Percentiles rank a stretch among this genome's conserved stretches.
Conservation (phyloP, 2,113 vertebrate species). For the Hydropotes inermis region DNA sequence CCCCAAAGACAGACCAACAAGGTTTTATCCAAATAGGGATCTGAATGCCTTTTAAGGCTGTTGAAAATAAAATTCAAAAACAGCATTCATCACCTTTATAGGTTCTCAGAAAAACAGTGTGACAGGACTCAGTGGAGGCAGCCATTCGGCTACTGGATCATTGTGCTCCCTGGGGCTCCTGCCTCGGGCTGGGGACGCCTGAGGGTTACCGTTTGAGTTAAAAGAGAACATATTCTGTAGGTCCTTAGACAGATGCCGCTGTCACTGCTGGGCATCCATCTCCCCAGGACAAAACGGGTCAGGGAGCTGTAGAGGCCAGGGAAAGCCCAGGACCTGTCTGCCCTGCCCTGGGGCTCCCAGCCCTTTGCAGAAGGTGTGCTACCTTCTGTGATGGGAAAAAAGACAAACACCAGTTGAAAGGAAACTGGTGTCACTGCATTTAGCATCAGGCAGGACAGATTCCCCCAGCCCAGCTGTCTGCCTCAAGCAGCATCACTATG, state of each 20-base stretch:
- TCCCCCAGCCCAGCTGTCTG: too few relatives aligned
- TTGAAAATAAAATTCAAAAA: neutral
- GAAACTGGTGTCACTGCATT: rapidly evolving
- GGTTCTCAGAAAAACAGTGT: neutral
- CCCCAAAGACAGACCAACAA: neutral
- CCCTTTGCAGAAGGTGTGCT: neutral
- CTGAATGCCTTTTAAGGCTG: neutral
- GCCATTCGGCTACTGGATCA: neutral
- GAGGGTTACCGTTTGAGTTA: neutral
- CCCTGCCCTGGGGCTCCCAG: neutral
- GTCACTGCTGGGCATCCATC: too few relatives aligned
- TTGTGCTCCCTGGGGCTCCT: neutral
- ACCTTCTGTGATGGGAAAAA: neutral
- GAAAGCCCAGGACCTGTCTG: neutral
- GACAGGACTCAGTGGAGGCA: neutral
- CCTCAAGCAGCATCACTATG: rapidly evolving
- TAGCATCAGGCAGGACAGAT: neutral
- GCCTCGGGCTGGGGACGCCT: neutral
- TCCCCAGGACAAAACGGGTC: neutral
- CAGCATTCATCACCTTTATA: neutral
- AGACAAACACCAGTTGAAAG: neutral
- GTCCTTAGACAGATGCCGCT: neutral
- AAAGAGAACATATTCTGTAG: neutral
- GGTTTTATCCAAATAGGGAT: neutral
- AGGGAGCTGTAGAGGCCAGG: neutral